Percentiles rank a stretch among this genome's conserved stretches.
Conservation (phyloP, 1,140 invertebrate species). For the Aphelenchoides fujianensis region DNA sequence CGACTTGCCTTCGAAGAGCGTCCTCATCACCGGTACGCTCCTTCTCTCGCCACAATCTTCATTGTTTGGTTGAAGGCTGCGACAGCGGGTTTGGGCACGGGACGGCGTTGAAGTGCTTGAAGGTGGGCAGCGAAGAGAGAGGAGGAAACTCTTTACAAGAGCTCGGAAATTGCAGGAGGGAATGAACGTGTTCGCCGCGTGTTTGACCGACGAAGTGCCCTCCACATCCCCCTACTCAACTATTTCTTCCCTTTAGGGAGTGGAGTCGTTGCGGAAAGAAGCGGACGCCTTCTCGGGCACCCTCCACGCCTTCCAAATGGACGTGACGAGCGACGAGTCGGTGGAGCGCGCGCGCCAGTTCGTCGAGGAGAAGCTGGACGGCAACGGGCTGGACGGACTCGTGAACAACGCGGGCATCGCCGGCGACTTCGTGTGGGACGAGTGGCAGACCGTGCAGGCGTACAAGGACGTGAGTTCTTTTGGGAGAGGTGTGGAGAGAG, state of each 20-base stretch:
- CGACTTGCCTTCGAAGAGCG: neutral
- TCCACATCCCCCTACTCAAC: neutral
- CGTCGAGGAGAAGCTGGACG: neutral
- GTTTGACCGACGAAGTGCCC: slow-evolving; percentile 20
- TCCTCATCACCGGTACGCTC: too few species aligned
- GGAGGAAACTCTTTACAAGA: too few species aligned
- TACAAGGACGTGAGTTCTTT: neutral
- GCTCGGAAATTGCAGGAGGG: too few species aligned
- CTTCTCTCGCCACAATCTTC: too few species aligned
- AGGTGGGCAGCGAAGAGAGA: too few species aligned
- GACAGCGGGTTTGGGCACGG: slow-evolving; percentile 28
- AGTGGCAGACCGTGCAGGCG: neutral
- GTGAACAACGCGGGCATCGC: slow-evolving; percentile 21
- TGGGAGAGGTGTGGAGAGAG: too few species aligned
- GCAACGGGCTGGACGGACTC: slow-evolving; percentile 12
- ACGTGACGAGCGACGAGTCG: slow-evolving; percentile 6
- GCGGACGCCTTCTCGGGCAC: neutral
- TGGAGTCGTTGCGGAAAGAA: neutral
- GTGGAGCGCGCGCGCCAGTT: slow-evolving; percentile 10
- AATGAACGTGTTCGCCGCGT: slow-evolving; percentile 29
- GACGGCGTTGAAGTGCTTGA: slow-evolving; percentile 18
- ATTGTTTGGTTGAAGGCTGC: slow-evolving; percentile 22
- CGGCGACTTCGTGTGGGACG: slow-evolving; percentile 8
- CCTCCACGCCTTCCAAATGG: slow-evolving; percentile 11
- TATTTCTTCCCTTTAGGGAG: neutral